Base-by-base conservation (phyloP, 2,113 vertebrate genomes). In the Enhydra lutris region DNA sequence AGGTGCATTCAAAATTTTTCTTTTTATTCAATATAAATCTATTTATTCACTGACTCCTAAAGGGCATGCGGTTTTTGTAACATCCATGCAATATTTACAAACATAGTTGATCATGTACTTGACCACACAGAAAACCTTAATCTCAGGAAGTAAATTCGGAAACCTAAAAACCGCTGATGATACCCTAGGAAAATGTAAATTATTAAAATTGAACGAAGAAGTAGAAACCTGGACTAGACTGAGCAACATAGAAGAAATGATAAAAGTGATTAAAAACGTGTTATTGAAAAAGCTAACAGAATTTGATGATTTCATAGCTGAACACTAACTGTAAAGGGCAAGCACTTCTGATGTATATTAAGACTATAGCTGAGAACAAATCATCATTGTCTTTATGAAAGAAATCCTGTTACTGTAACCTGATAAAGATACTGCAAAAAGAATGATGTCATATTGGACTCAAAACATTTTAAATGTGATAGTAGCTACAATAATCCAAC, bases 181-280 rank as follows among this genome's bases (percentile, higher is more conserved):
- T 61, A 74, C 85, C n/a, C 79, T 92, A 89, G 47, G 73, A 74
- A 97, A 92, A 92, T 74, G 89, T 59, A 81, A 92, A 89, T 47
- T 34, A 52, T 76, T 85, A 76, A 95, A 81, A 59, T 50, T 24
- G 21, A 96, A 36, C 81, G 34, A 83, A 95, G 45, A 63, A 92
- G 31, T 57, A 92, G 52, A 57, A 79, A 94, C 34, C 17, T 69
- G 83, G 21, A 93, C 71, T 50, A 88, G 59, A 88, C 34, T 1
- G 2, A 80, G 5, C 6, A 76, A 20, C 61, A n/a, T 6, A 57
- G 36, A 79, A 80, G 34, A 93, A 15, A 59, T 65, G 84, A 85
- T 34, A 79, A 84, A 92, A 92, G 34, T 79, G 7, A 85, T 89
- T 92, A n/a, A 65, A 83, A 89, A 82, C 65, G 21, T 69, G 11